A percentile compares a stretch with the other conserved stretches of the same genome.
Conservation (phyloP, 2,113 vertebrate species). For the Tretioscincus oriximinensis region DNA sequence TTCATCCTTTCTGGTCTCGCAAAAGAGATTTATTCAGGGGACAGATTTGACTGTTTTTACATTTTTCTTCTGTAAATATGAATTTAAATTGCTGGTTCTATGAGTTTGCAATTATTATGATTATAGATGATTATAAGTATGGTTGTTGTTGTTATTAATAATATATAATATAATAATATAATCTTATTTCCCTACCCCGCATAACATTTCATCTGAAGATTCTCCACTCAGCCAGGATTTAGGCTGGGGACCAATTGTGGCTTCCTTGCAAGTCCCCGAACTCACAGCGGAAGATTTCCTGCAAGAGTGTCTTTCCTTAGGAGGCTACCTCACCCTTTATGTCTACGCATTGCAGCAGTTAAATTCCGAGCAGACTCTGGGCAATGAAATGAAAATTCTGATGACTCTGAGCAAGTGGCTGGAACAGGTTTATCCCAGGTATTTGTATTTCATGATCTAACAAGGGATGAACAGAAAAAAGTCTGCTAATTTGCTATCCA, state of each 20-base stretch:
- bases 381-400: slow-evolving; percentile 87
- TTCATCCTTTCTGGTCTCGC: no score
- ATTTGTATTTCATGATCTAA: accelerated
- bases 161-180: no score
- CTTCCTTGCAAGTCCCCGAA: slow-evolving; percentile 94
- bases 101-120: no score
- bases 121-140: no score
- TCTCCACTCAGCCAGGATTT: slow-evolving; percentile 68
- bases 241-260: slow-evolving; percentile 93
- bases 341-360: slow-evolving; percentile 90
- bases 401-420: slow-evolving; percentile 87
- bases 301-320: slow-evolving; percentile 87
- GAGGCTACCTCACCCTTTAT: slow-evolving; percentile 92
- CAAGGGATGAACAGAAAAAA: no score
- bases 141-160: no score
- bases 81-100: no score
- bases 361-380: slow-evolving; percentile 85
- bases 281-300: slow-evolving; percentile 93
- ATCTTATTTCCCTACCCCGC: neutral
- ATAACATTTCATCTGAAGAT: slow-evolving; percentile 65
- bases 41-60: neutral
- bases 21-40: neutral
- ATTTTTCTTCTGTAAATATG: no score
- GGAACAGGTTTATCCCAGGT: slow-evolving; percentile 90
- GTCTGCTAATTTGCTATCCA: no score